Percentiles rank a stretch among this genome's conserved stretches.
phyloP scores from a whole-genome alignment of 2,113 vertebrate species.

The Natator depressus region DNA sequence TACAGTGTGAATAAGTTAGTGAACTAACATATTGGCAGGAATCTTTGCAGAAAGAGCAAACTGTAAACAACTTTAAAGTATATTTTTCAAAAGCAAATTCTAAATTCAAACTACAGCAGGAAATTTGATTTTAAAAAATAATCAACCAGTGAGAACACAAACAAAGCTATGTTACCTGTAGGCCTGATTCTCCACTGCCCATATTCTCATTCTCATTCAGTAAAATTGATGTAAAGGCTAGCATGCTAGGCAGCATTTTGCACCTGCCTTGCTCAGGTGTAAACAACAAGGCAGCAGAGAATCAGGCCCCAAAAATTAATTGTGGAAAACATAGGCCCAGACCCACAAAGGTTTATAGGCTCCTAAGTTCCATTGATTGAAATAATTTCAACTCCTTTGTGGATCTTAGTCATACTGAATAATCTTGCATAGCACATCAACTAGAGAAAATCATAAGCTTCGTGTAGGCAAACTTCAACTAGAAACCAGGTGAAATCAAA shows the following conservation, averaged over 20 bases:
- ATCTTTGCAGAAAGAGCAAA: slow-evolving; percentile 19
- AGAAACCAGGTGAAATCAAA: neutral
- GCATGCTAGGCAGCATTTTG: neutral
- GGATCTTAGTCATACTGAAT: neutral
- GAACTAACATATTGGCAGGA: neutral
- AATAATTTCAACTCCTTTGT: neutral
- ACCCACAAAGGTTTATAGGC: neutral
- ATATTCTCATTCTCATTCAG: neutral
- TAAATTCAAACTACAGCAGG: neutral
- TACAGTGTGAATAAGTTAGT: neutral
- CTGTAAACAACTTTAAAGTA: neutral
- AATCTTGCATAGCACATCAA: neutral
- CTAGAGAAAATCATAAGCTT: neutral
- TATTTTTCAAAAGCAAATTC: neutral
- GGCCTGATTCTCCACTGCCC: neutral
- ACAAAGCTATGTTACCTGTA: neutral
- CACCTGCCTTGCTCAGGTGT: neutral
- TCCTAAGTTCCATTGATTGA: neutral
- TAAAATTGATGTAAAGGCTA: neutral
- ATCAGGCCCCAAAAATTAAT: neutral
- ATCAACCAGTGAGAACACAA: neutral
- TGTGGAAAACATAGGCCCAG: neutral
- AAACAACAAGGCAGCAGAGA: neutral
- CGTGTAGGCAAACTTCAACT: neutral
- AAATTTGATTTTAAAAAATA: slow-evolving; percentile 3